Base-by-base conservation (phyloP, 2,888 invertebrate genomes). In the Drosophila diplacantha region DNA sequence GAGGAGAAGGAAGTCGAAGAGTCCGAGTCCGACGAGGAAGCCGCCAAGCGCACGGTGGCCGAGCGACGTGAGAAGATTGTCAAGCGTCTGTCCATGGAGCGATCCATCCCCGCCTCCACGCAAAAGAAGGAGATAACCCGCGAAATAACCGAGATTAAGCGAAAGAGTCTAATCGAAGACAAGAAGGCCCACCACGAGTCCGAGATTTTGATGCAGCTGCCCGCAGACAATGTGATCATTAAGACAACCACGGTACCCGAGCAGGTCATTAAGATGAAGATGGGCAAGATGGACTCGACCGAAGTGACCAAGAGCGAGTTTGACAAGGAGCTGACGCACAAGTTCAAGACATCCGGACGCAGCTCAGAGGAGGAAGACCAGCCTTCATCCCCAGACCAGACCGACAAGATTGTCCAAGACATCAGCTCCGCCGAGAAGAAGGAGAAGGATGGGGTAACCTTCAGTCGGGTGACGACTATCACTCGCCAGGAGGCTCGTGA, bases 31-130 rank as follows among this genome's bases (percentile, higher is more conserved):
- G 91, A 93, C 69, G 92, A 92, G 82, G 93, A 93, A 71, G 89
- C 89, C 49, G 90, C 92, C 22, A 93, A 93, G 75, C 91, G 92
- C 69, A 93, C 93, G 50, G 93, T 94, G 31, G 93, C 93, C n/a
- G 94, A 94, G 85, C 89, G 94, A 72, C 92, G 93, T 69, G 92
- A 93, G 82, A 92, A 93, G 89, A 93, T 94, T 50, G 93, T 93
- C 16, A 92, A 93, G 85, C 92, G 93, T 53, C 87, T 94, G 31
- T 93, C 93, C 35, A 90, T 92, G 20, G 93, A 93, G 85, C 91
- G 93, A 82, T 89, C 89, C 57, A 91, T 93, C 74, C 93, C 93
- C 11, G 93, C 93, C 4, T 93, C 93, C 5, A 91, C 92, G 74
- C 93, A 93, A 83, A 92, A 93, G 77, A 92, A 91, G 76, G 93